Conservation (phyloP, 1,140 invertebrate species). For the Orchestia grillus region DNA sequence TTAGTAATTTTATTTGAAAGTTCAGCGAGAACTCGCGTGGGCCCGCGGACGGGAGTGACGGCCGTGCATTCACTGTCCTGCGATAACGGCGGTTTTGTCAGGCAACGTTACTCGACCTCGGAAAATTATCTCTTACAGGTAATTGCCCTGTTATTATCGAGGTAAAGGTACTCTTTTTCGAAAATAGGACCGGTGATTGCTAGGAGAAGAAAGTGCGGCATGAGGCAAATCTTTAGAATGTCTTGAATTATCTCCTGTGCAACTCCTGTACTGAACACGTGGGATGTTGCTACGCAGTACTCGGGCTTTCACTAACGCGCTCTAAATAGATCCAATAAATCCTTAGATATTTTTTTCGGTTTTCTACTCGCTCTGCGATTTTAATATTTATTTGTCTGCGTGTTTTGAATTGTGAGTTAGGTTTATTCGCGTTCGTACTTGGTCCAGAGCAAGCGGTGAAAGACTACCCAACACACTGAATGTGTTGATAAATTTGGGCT, state of each 20-base stretch:
- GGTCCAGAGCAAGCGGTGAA: too few relatives aligned
- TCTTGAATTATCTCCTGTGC: not conserved
- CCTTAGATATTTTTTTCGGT: too few relatives aligned
- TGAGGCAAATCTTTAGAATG: not conserved
- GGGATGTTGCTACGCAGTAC: too few relatives aligned
- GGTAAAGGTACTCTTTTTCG: not conserved
- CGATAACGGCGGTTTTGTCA: not conserved
- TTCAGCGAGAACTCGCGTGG: not conserved
- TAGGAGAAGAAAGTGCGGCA: not conserved
- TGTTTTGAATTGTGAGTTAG: too few relatives aligned
- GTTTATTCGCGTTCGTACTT: too few relatives aligned
- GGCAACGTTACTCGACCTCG: not conserved
- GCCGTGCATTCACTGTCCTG: not conserved
- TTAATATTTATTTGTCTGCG: too few relatives aligned
- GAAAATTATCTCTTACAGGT: not conserved
- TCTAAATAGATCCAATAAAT: too few relatives aligned
- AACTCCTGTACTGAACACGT: too few relatives aligned
- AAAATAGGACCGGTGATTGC: not conserved
- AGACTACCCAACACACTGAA: too few relatives aligned
- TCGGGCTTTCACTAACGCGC: too few relatives aligned
- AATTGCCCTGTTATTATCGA: not conserved
- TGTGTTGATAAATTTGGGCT: too few relatives aligned
- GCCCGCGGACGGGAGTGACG: not conserved
- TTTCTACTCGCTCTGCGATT: too few relatives aligned
- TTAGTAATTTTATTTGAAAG: slow-evolving; percentile 34